Percentiles rank a stretch among this genome's conserved stretches.
Conservation (phyloP, 2,113 vertebrate genomes). For the human region GRCh38 chrX:96596001-96596500, state of each 20-base stretch:
- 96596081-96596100: background rate
- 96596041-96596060: background rate
- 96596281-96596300: constrained; percentile 34
- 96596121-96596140: background rate
- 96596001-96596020: background rate
- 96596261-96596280: background rate
- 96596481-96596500: background rate
- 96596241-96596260: constrained; percentile 17
- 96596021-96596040: background rate
- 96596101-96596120: background rate
- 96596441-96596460: background rate
- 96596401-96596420: background rate
- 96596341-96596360: background rate
- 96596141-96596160: background rate
- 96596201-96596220: constrained; percentile 14
- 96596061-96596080: background rate
- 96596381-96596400: constrained; percentile 22
- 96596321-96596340: constrained; percentile 23
- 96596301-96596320: constrained; percentile 8
- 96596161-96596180: constrained; percentile 21
- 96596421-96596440: background rate
- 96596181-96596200: background rate
- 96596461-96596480: background rate
- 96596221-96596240: background rate
- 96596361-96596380: background rate